A percentile compares a stretch with the other conserved stretches of the same genome.
Conservation (phyloP, 2,888 invertebrate genomes). For the Spicauda simplicius region DNA sequence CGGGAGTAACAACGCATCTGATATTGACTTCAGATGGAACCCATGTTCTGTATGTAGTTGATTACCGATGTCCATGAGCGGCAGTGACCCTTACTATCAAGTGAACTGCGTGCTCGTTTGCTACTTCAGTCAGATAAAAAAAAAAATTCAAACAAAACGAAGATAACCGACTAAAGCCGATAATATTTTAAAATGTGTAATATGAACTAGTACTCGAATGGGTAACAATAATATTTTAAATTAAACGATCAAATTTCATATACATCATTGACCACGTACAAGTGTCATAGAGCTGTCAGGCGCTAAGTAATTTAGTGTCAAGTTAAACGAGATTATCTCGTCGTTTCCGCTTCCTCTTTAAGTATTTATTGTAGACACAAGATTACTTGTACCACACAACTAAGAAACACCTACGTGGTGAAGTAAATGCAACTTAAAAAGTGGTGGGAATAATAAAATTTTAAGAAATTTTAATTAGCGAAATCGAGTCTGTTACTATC, state of each 20-base stretch:
- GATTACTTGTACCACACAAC: conserved; percentile 5
- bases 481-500: too few species aligned
- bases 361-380: conserved; percentile 3
- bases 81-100: too few species aligned
- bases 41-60: too few species aligned
- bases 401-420: not conserved
- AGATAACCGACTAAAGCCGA: too few species aligned
- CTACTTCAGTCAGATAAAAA: too few species aligned
- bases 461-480: too few species aligned
- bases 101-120: too few species aligned
- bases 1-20: too few species aligned
- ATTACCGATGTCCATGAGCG: too few species aligned
- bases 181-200: too few species aligned
- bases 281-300: conserved; percentile 10
- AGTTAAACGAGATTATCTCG: conserved; percentile 27
- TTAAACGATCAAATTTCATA: not conserved
- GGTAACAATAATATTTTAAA: not conserved
- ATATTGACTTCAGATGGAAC: too few species aligned
- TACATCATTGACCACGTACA: not conserved
- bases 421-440: not conserved
- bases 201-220: not conserved
- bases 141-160: too few species aligned
- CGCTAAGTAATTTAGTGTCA: conserved; percentile 29
- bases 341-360: conserved; percentile 27
- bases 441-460: not conserved